Evolutionary conservation across 1,140 invertebrate species (phyloP), one percentile per base, ranked within the genome.

Genomic region (Drosophila pseudoananassae): DNA sequence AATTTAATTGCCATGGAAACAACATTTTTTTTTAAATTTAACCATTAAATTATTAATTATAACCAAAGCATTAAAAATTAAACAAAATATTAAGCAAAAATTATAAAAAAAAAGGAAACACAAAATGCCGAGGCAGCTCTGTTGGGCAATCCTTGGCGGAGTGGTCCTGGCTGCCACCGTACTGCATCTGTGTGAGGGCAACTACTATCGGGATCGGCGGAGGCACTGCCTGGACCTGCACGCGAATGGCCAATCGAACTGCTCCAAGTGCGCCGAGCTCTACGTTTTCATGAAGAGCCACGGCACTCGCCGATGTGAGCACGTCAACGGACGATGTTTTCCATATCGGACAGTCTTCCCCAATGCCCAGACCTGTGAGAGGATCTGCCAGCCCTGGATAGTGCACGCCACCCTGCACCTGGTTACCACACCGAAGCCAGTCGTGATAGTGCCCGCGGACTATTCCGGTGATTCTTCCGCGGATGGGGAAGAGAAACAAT

Each of bases 181-280:
- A 1, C 20, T 23, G n/a, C 20, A 65, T 20, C 4, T 65, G 17
- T 29, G 45, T 15, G 4, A 20, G 33, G 64, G 55, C 17, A 10
- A 50, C 15, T 9, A 15, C 9, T n/a, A 36, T 9, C 8, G 31
- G 31, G 38, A 46, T 10, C 47, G 47, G 0, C 3, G 29, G 6
- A 51, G 15, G 38, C n/a, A 33, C 7, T 66, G 64, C 36, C 23
- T 59, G 23, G 31, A 10, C 14, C 1, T 25, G 14, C 10, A 1
- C 36, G 1, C 55, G 27, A 0, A 8, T 59, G 64, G 64, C 23
- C 64, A 59, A 17, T 33, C 23, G 0, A 59, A 66, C 31, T 66
- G 64, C 17, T 66, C 64, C 25, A 56, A 56, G 1, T 59, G 56
- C 27, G 20, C 55, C 9, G 27, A 66, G n/a, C 38, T 59, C 12